These are phyloP conservation scores for Spheniscus humboldti DNA, from an alignment of 2,797 vertebrate species.

Conservation along the genomic window DNA sequence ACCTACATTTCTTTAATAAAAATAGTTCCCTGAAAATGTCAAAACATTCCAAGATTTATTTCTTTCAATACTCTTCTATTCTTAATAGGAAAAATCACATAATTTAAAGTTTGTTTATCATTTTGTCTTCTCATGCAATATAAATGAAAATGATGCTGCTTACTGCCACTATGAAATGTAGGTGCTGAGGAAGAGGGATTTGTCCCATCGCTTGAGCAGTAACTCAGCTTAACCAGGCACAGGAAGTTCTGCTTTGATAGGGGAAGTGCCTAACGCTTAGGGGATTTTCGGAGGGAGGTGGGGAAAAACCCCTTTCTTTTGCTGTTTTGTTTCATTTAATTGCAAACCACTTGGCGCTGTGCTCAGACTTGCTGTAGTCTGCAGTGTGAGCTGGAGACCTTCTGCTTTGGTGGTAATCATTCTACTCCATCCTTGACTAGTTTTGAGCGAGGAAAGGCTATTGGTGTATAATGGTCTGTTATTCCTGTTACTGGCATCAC, in stretches of 20 bases:
- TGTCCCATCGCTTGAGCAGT: background rate
- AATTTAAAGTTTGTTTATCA: slow-evolving; percentile 12
- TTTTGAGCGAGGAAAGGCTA: background rate
- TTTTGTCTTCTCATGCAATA: background rate
- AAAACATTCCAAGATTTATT: slow-evolving; percentile 30
- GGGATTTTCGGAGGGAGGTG: background rate
- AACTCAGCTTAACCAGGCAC: background rate
- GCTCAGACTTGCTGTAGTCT: background rate
- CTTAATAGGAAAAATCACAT: slow-evolving; percentile 10
- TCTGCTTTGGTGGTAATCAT: background rate
- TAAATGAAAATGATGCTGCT: background rate
- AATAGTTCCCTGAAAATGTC: slow-evolving; percentile 22
- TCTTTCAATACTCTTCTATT: background rate
- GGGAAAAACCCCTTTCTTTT: rapidly evolving
- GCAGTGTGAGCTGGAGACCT: background rate
- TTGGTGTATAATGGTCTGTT: background rate
- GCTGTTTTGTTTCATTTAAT: background rate
- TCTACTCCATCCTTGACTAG: background rate
- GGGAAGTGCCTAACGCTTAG: background rate
- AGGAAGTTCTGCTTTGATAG: background rate
- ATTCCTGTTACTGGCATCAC: background rate
- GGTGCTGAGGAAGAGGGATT: background rate
- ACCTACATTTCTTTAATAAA: slow-evolving; percentile 43
- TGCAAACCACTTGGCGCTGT: background rate
- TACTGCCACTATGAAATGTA: slow-evolving; percentile 19